phyloP scores from a whole-genome alignment of 2,888 invertebrate species.

The Acrobasis repandana region DNA sequence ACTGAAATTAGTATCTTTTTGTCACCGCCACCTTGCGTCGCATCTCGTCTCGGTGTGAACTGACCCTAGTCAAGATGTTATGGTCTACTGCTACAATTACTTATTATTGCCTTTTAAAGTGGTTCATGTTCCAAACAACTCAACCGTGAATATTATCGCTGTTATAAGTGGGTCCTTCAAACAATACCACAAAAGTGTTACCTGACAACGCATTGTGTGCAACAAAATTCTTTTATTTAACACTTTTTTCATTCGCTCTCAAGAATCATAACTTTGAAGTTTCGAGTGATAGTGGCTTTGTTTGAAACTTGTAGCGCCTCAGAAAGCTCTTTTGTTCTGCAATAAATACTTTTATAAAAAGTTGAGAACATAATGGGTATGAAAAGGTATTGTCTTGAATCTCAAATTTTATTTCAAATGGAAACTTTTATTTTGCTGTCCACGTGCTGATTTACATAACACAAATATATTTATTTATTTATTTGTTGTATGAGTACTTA shows the following conservation, averaged over 20 bases:
- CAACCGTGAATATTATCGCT: background rate
- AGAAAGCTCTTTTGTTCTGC: constrained; percentile 14
- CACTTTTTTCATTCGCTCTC: background rate
- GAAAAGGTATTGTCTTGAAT: constrained; percentile 1
- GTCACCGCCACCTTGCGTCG: no score
- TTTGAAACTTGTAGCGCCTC: background rate
- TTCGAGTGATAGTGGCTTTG: constrained; percentile 15
- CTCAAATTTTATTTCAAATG: constrained; percentile 14
- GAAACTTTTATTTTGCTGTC: background rate
- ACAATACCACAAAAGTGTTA: background rate
- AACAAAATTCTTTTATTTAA: constrained; percentile 6
- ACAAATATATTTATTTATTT: no score
- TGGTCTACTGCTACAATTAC: no score
- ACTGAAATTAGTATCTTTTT: no score
- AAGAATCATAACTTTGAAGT: constrained; percentile 13
- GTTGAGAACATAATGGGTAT: constrained; percentile 8
- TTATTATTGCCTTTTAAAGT: background rate
- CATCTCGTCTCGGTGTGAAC: no score
- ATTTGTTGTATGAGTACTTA: no score
- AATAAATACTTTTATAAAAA: constrained; percentile 20
- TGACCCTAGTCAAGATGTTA: no score
- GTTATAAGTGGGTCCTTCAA: background rate
- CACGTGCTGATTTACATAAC: background rate
- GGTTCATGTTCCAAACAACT: background rate
- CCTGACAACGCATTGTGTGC: constrained; percentile 8